Evolutionary conservation across 2,113 vertebrate genomes (phyloP), one percentile per base, ranked within the genome.

Genomic region (Fulmarus glacialis): DNA sequence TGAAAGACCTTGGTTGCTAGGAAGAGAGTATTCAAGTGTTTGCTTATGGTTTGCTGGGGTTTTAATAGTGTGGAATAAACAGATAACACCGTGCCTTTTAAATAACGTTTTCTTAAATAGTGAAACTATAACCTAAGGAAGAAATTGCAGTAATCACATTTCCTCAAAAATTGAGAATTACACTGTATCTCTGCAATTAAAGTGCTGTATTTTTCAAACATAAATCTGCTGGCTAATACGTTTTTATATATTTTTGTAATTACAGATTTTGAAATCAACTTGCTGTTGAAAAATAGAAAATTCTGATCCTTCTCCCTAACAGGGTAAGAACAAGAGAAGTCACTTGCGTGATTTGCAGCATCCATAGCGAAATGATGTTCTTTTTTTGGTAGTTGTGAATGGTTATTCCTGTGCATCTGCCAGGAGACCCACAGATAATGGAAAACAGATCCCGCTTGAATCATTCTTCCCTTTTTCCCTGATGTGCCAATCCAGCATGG

Each of bases 1-100:
- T 90, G 93, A 93, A 95, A 95, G 95, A 81, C 96, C 95, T 98
- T 97, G 94, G 97, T 98, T 98, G 97, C 98, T 98, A 98, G 97
- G 97, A 98, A 89, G 94, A 96, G 87, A 71, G 80, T 70, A 81
- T 71, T 89, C 87, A 82, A 96, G 95, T 95, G 89, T 93, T 86
- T 71, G 56, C 52, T 93, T 79, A 64, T 88, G 86, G 86, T 95
- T 87, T 92, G 24, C 68, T 83, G 84, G 62, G 81, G 72, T 70
- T 92, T 97, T 86, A 82, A 91, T 79, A 89, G 71, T 38, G 66
- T 75, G 74, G 59, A 67, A 94, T 87, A 96, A 97, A 92, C 75
- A 90, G 52, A 60, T 87, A 92, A 93, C 11, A 38, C 47, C 7
- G 48, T 4, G 16, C 52, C 62, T 91, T 94, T 96, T 91, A 92